Evolutionary conservation across 2,113 vertebrate genomes (phyloP).

Genomic region (human): DNA sequence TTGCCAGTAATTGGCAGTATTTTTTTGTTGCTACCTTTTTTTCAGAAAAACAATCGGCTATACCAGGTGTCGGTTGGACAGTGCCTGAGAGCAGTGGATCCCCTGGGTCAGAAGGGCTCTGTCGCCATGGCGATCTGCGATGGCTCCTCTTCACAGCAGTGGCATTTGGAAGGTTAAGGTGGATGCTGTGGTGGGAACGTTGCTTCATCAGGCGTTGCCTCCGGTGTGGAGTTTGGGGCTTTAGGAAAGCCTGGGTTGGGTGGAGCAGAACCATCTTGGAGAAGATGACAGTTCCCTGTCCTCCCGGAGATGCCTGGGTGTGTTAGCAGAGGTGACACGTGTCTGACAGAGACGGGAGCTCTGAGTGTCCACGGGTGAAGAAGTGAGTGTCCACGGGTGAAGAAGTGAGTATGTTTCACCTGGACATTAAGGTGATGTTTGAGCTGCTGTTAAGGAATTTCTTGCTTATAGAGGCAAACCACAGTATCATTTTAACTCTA

Average conservation of each 20-base stretch:
- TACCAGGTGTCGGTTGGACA: slow-evolving; percentile 98
- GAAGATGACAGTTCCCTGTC: not conserved
- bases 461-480: not conserved
- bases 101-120: slow-evolving; percentile 87
- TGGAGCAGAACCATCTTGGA: accelerated
- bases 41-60: slow-evolving; percentile 91
- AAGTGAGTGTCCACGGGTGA: not conserved
- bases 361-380: too few species aligned
- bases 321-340: not conserved
- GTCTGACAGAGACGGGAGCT: not conserved
- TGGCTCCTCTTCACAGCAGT: slow-evolving; percentile 90
- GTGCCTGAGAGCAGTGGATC: slow-evolving; percentile 89
- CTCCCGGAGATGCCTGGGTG: not conserved
- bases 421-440: not conserved
- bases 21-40: not conserved
- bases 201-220: not conserved
- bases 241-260: not conserved
- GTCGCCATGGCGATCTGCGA: slow-evolving; percentile 96
- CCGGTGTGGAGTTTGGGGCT: not conserved
- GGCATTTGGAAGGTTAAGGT: slow-evolving; percentile 87
- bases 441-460: slow-evolving; percentile 64
- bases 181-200: accelerated
- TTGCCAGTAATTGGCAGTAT: too few species aligned
- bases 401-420: not conserved
- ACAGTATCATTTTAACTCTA: slow-evolving; percentile 52